Base-by-base conservation (phyloP, 2,888 invertebrate genomes). In the Meteorus cinctellus region DNA sequence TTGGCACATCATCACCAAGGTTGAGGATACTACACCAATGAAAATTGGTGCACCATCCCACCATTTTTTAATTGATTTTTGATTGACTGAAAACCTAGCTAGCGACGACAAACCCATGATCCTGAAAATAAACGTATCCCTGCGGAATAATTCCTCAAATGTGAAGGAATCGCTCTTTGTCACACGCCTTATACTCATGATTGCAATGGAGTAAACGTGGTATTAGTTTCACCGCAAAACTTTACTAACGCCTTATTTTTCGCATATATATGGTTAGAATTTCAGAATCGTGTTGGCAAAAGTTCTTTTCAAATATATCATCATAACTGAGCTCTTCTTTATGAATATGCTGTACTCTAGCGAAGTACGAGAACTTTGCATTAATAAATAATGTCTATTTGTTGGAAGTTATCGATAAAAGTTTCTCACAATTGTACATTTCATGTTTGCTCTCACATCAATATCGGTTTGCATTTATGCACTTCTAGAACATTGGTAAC, bases 41-140 rank as follows among this genome's bases (percentile, higher is more conserved):
- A 48, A 0, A 14, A 48, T 48, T 6, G 48, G 48, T n/a, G n/a
- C 14, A 6, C 48, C 36, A 8, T 65, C 65, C 65, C 65, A 65
- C 65, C 36, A 65, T 65, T 65, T 65, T 65, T 65, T 36, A 36
- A 24, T 65, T 65, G n/a, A n/a, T n/a, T 65, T 36, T 2, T 6
- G 34, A n/a, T 65, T 16, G 10, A 34, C 14, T 5, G 31, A 65
- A 12, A 65, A 19, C 0, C 19, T 1, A 65, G 16, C 36, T 4
- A 65, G 10, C 2, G 34, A 65, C n/a, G 65, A 65, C 24, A 65
- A 34, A 36, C 65, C 65, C 65, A 65, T 36, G 1, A 34, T 19
- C 16, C 19, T n/a, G 10, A 65, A 34, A 19, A 65, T 16, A 10
- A 31, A 65, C n/a, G 36, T 12, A 8, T 65, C 65, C 36, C 65